Percentiles rank a stretch among this genome's conserved stretches.
Evolutionary conservation across 2,797 vertebrate genomes (phyloP).

Genomic region (Percopsis omiscomaycus): DNA sequence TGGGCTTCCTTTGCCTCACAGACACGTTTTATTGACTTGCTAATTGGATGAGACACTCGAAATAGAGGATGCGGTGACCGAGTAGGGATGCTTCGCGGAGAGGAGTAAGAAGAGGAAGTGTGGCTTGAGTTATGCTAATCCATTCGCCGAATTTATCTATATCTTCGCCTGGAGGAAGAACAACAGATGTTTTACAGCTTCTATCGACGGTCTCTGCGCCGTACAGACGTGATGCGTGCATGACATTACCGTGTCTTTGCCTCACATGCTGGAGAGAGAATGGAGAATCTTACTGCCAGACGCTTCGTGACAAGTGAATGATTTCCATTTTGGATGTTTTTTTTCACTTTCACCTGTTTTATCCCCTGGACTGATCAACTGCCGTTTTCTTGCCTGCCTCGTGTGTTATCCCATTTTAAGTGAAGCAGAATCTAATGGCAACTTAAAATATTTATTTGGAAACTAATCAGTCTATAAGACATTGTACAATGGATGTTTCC

Average conservation of each 20-base stretch:
- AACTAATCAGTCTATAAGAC: conserved; percentile 34
- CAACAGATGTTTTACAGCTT: conserved; percentile 70
- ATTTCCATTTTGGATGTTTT: conserved; percentile 58
- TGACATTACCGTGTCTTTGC: conserved; percentile 56
- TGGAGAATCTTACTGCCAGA: conserved; percentile 69
- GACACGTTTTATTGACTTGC: conserved; percentile 82
- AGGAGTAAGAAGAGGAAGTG: conserved; percentile 55
- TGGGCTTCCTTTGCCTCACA: conserved; percentile 73
- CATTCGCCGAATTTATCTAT: conserved; percentile 38
- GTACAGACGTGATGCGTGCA: conserved; percentile 63
- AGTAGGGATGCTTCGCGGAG: conserved; percentile 64
- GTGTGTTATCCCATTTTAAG: conserved; percentile 55
- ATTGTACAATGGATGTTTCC: conserved; percentile 51
- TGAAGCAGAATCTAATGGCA: conserved; percentile 44
- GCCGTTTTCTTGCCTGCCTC: conserved; percentile 36
- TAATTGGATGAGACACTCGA: conserved; percentile 79
- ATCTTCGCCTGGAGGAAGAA: conserved; percentile 45
- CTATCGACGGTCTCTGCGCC: conserved; percentile 58
- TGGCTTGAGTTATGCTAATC: conserved; percentile 40
- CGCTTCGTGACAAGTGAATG: conserved; percentile 75
- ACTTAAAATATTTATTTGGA: conserved; percentile 33
- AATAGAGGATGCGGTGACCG: conserved; percentile 76
- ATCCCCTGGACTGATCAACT: conserved; percentile 31
- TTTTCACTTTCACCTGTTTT: conserved; percentile 35
- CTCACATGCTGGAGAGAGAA: conserved; percentile 35